Percentiles rank a stretch among this genome's conserved stretches.
phyloP scores from a whole-genome alignment of 2,888 invertebrate genomes.

The Margaritifera margaritifera region DNA sequence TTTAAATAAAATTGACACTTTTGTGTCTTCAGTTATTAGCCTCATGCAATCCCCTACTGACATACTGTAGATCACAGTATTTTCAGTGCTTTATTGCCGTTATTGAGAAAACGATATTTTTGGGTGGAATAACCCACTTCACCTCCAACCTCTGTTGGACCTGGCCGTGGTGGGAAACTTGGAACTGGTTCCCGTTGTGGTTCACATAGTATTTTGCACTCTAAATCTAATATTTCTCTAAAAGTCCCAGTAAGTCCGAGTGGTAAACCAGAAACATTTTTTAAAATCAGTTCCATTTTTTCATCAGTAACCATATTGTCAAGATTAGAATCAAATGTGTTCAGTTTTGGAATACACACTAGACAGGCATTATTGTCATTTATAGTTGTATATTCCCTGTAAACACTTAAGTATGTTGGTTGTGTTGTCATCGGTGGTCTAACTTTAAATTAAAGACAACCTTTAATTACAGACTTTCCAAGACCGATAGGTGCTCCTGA shows the following conservation, averaged over 20 bases:
- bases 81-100: no score
- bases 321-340: not conserved
- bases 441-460: conserved; percentile 4
- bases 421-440: conserved; percentile 7
- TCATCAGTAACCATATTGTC: conserved; percentile 13
- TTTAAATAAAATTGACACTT: no score
- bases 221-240: conserved; percentile 12
- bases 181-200: conserved; percentile 5
- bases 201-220: not conserved
- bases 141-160: conserved; percentile 5
- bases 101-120: conserved; percentile 4
- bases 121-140: conserved; percentile 15
- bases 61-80: no score
- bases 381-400: conserved; percentile 19
- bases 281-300: conserved; percentile 3
- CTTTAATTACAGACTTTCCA: conserved; percentile 7
- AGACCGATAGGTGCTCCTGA: not conserved
- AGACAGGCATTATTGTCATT: conserved; percentile 17
- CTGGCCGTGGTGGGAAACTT: conserved; percentile 19
- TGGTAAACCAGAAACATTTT: conserved; percentile 15
- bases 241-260: conserved; percentile 6
- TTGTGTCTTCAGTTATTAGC: no score
- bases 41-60: no score
- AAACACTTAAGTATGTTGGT: conserved; percentile 5
- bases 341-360: conserved; percentile 14